Conservation (phyloP, 1,140 invertebrate genomes). For the Luehdorfia chinensis region DNA sequence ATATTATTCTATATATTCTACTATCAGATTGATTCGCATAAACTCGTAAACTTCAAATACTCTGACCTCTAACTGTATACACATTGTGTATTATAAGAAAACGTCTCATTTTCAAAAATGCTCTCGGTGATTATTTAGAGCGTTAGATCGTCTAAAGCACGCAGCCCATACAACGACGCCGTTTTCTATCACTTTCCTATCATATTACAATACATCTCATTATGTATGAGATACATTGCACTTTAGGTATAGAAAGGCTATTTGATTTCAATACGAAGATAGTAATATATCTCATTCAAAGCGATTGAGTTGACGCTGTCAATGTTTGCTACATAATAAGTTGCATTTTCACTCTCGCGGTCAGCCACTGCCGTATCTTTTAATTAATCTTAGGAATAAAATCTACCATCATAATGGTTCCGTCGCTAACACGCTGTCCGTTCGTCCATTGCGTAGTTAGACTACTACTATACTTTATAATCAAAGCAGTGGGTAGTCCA, state of each 20-base stretch:
- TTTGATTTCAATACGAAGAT: constrained; percentile 9
- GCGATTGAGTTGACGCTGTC: constrained; percentile 33
- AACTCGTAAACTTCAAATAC: constrained; percentile 7
- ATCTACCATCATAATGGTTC: constrained; percentile 64
- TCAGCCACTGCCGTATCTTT: constrained; percentile 62
- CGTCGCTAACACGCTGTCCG: constrained; percentile 47
- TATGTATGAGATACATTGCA: constrained; percentile 22
- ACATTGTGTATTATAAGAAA: constrained; percentile 42
- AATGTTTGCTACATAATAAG: constrained; percentile 44
- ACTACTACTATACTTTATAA: constrained; percentile 29
- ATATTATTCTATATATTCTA: constrained; percentile 3
- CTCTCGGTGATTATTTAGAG: constrained; percentile 49
- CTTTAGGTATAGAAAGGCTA: constrained; percentile 21
- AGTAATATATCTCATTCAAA: constrained; percentile 24
- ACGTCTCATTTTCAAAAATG: constrained; percentile 61
- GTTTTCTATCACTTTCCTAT: constrained; percentile 57
- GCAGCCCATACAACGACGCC: constrained; percentile 58
- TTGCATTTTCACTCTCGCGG: constrained; percentile 65
- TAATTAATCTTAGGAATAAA: constrained; percentile 75
- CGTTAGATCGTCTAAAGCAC: constrained; percentile 61
- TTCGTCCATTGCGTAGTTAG: constrained; percentile 36
- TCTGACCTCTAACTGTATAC: constrained; percentile 20
- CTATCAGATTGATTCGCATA: constrained; percentile 6
- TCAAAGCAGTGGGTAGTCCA: constrained; percentile 29
- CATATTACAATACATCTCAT: constrained; percentile 24